Evolutionary conservation across 2,888 invertebrate species (phyloP).

Genomic region (Cordilura impudica): DNA sequence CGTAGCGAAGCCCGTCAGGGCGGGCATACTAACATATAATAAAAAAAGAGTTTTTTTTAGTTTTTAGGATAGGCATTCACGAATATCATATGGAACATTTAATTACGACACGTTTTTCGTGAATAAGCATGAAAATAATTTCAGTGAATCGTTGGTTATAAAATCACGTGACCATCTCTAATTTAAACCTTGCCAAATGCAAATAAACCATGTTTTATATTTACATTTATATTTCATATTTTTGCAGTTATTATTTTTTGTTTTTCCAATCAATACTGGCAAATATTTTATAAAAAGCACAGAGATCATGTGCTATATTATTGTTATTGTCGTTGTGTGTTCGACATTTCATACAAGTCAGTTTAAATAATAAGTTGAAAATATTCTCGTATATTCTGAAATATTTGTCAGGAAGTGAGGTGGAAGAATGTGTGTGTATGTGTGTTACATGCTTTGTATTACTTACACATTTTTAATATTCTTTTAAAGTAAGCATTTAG

Average conservation of each 20-base stretch:
- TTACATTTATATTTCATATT: background rate
- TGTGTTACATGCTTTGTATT: conserved; percentile 16
- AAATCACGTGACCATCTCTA: too few species aligned
- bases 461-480: conserved; percentile 41
- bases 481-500: conserved; percentile 36
- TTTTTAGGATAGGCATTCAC: too few species aligned
- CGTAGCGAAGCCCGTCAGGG: too few species aligned
- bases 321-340: background rate
- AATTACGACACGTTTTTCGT: too few species aligned
- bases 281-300: conserved; percentile 20
- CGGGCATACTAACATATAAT: too few species aligned
- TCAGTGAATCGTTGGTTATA: too few species aligned
- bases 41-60: too few species aligned
- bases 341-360: conserved; percentile 33
- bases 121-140: too few species aligned
- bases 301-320: background rate
- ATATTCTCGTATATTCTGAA: conserved; percentile 7
- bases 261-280: conserved; percentile 36
- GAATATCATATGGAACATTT: too few species aligned
- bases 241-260: conserved; percentile 29
- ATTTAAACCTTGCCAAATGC: background rate
- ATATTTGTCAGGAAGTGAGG: background rate
- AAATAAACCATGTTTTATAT: background rate
- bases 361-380: background rate
- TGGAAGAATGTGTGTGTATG: background rate